Conservation (phyloP, 2,113 vertebrate species). For the Centrocercus urophasianus region DNA sequence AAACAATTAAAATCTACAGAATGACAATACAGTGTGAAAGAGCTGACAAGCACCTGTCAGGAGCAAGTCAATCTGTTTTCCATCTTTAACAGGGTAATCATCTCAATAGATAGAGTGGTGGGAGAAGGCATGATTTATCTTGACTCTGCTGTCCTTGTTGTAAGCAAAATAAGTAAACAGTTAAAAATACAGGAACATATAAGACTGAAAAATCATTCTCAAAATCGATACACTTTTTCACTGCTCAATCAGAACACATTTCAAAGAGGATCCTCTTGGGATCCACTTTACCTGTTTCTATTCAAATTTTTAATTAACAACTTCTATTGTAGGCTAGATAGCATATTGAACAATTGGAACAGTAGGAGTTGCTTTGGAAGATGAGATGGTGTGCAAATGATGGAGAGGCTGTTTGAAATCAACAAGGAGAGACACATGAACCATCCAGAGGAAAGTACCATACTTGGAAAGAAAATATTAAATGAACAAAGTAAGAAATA, state of each 20-base stretch:
- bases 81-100: not conserved
- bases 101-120: not conserved
- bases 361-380: not conserved
- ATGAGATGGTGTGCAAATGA: not conserved
- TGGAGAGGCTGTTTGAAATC: not conserved
- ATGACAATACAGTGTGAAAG: slow-evolving; percentile 1
- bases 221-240: not conserved
- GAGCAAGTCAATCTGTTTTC: not conserved
- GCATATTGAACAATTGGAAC: not conserved
- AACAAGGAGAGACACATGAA: not conserved
- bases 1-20: slow-evolving; percentile 29
- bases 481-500: not conserved
- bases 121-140: not conserved
- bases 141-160: not conserved
- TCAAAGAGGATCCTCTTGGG: not conserved
- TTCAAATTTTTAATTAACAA: not conserved
- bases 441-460: rapidly evolving
- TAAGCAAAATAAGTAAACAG: not conserved
- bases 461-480: not conserved
- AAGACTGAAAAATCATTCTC: not conserved
- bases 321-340: not conserved
- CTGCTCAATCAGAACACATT: not conserved
- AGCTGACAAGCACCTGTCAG: not conserved
- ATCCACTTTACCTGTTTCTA: not conserved
- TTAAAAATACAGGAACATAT: not conserved